Conservation (phyloP, 2,113 vertebrate genomes). For the Corythornis cristatus region DNA sequence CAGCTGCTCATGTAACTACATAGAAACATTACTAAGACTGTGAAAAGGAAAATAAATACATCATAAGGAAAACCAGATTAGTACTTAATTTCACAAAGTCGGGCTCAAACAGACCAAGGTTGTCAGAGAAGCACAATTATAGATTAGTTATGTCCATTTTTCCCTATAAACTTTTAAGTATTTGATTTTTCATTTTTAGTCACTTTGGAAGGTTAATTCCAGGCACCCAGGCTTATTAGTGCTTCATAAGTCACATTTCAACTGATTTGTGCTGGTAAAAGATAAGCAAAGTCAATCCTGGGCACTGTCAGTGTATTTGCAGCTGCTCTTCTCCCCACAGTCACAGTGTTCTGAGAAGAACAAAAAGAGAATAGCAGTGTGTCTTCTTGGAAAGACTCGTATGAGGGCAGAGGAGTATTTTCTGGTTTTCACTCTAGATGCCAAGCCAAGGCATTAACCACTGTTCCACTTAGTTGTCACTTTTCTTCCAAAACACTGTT, state of each 20-base stretch:
- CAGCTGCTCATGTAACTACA: not conserved
- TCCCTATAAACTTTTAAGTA: not conserved
- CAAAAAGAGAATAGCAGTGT: not conserved
- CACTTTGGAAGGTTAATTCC: not conserved
- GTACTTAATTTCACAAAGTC: not conserved
- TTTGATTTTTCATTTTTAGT: not conserved
- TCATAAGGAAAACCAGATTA: not conserved
- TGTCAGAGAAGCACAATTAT: not conserved
- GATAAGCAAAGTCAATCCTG: not conserved
- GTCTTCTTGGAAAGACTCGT: not conserved
- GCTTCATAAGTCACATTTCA: not conserved
- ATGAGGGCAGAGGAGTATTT: not conserved
- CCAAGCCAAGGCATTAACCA: not conserved
- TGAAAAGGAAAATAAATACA: not conserved
- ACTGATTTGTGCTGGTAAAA: not conserved
- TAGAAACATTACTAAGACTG: not conserved
- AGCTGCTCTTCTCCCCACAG: not conserved
- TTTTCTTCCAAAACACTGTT: not conserved
- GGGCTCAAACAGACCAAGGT: not conserved
- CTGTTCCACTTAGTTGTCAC: slow-evolving; percentile 1
- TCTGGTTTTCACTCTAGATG: not conserved
- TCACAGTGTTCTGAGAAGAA: not conserved
- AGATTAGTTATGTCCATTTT: not conserved
- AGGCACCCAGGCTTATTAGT: not conserved
- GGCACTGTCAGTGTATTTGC: not conserved